A percentile compares a stretch with the other conserved stretches of the same genome.
Conservation (phyloP, 2,888 invertebrate species). For the Oscheius sp. region DNA sequence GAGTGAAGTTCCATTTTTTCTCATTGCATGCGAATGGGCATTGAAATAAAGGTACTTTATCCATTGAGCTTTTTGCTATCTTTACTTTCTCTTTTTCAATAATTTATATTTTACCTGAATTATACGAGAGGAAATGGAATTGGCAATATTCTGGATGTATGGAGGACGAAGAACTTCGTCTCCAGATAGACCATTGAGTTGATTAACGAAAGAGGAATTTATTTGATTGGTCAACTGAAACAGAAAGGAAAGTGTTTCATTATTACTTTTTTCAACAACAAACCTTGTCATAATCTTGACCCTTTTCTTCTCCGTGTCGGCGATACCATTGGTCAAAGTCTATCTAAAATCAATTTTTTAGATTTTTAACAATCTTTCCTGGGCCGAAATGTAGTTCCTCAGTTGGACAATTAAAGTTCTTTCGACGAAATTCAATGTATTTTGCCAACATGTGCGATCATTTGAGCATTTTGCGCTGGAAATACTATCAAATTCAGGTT, state of each 20-base stretch:
- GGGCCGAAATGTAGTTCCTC: constrained; percentile 60
- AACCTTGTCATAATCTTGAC: constrained; percentile 35
- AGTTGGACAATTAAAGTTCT: constrained; percentile 53
- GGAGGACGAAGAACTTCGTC: background rate
- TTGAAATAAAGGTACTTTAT: constrained; percentile 51
- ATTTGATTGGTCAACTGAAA: background rate
- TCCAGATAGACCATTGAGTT: background rate
- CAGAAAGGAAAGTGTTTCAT: background rate
- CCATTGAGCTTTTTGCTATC: constrained; percentile 30
- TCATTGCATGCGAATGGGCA: constrained; percentile 61
- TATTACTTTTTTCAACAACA: background rate
- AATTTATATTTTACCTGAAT: constrained; percentile 2
- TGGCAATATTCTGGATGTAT: constrained; percentile 30
- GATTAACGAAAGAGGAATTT: background rate
- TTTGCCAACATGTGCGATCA: constrained; percentile 54
- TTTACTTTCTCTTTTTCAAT: background rate
- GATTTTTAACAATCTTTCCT: constrained; percentile 34
- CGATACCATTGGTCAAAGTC: constrained; percentile 63
- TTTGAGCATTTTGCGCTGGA: constrained; percentile 39
- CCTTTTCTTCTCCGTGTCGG: constrained; percentile 45
- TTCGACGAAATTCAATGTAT: constrained; percentile 53
- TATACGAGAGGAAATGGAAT: constrained; percentile 38
- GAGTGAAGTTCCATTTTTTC: background rate
- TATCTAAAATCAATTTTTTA: constrained; percentile 25
- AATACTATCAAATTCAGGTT: constrained; percentile 35